These are phyloP conservation scores for Cataglyphis altisquamis DNA, from an alignment of 2,888 invertebrate species.

Conservation along the genomic window DNA sequence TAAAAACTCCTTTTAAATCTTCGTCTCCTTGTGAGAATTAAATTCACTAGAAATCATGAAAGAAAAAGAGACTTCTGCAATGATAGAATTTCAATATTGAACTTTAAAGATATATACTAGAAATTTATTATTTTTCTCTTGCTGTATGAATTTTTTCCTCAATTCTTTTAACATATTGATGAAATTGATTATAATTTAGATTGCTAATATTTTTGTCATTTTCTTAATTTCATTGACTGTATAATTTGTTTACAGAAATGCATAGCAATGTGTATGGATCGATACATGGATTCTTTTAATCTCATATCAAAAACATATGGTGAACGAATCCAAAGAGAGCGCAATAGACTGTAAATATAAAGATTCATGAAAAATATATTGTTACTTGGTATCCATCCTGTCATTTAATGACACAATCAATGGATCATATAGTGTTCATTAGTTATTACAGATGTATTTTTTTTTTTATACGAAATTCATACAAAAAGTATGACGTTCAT, in stretches of 20 bases:
- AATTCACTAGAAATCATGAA: not conserved
- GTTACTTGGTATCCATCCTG: slow-evolving; percentile 71
- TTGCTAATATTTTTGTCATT: not conserved
- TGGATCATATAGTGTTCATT: slow-evolving; percentile 22
- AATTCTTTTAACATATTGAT: not conserved
- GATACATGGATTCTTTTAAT: slow-evolving; percentile 99
- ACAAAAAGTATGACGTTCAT: slow-evolving; percentile 1
- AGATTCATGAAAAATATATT: slow-evolving; percentile 75
- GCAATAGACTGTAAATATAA: slow-evolving; percentile 88
- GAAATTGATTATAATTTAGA: not conserved
- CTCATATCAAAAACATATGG: slow-evolving; percentile 96
- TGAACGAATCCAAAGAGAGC: slow-evolving; percentile 94
- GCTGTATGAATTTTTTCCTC: not conserved
- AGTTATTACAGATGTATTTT: slow-evolving; percentile 24
- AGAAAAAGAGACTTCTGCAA: not conserved
- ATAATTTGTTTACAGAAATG: slow-evolving; percentile 92
- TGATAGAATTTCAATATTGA: too few species aligned
- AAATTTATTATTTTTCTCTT: not conserved
- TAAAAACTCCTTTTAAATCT: not conserved
- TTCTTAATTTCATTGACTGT: not conserved
- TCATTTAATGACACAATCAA: slow-evolving; percentile 64
- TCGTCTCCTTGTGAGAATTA: not conserved
- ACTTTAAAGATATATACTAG: not conserved
- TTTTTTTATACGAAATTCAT: slow-evolving; percentile 12
- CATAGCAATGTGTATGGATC: slow-evolving; percentile 99